These are phyloP conservation scores for Monodelphis domestica DNA, from an alignment of 2,797 vertebrate genomes.

Conservation along the genomic window DNA sequence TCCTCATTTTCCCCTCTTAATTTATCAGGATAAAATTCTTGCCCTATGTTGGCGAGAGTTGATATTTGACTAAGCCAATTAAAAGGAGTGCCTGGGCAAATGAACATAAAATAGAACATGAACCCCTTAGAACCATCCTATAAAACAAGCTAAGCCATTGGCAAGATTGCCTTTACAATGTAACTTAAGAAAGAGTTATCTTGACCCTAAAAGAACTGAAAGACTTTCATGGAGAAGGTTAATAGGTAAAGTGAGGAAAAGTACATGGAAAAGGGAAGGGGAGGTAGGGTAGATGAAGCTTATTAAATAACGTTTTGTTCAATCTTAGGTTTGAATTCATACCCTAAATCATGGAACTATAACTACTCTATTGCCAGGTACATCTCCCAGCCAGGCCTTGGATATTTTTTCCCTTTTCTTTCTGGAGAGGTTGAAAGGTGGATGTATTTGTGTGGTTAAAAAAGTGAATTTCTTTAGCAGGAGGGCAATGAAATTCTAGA, in stretches of 20 bases:
- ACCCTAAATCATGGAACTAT: neutral
- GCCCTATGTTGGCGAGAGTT: neutral
- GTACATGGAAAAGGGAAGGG: neutral
- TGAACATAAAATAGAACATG: constrained; percentile 55
- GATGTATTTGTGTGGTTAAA: neutral
- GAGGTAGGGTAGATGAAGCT: neutral
- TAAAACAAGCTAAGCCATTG: constrained; percentile 61
- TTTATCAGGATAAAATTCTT: neutral
- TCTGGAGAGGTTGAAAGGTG: neutral
- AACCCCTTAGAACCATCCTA: constrained; percentile 52
- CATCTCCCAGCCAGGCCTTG: neutral
- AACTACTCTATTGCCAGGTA: neutral
- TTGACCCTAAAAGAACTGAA: constrained; percentile 23
- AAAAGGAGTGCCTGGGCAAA: constrained; percentile 21
- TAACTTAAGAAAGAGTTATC: constrained; percentile 75
- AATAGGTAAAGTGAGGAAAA: neutral
- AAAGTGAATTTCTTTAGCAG: neutral
- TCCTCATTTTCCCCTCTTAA: neutral
- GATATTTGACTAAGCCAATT: constrained; percentile 17
- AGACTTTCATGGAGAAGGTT: constrained; percentile 49
- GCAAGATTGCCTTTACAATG: constrained; percentile 54
- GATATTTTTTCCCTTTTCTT: neutral
- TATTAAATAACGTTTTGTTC: constrained; percentile 46
- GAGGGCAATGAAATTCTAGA: neutral
- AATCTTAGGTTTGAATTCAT: constrained; percentile 43